phyloP scores from a whole-genome alignment of 2,797 vertebrate genomes.

The Chaetophractus vellerosus region DNA sequence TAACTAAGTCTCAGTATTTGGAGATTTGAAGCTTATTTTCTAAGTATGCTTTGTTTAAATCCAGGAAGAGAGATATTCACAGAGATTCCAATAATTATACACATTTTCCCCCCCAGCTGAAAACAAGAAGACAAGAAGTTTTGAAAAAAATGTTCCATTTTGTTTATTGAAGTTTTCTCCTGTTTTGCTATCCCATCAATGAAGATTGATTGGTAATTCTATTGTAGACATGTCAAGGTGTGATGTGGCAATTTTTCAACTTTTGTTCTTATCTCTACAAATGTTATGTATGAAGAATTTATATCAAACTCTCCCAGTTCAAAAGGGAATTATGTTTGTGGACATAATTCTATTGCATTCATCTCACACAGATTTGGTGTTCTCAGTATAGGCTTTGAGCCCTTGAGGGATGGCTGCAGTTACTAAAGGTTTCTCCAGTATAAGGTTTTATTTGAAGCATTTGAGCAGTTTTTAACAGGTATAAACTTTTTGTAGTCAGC shows the following conservation, averaged over 20 bases:
- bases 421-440: constrained; percentile 15
- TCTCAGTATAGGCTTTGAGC: not conserved
- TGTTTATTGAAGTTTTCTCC: not conserved
- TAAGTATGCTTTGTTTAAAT: constrained; percentile 5
- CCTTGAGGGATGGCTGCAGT: constrained; percentile 2
- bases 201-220: constrained; percentile 24
- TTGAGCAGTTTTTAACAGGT: constrained; percentile 64
- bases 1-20: not conserved
- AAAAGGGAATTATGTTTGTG: constrained; percentile 54
- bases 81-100: constrained; percentile 46
- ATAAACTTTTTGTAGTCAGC: constrained; percentile 20
- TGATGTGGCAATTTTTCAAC: constrained; percentile 17
- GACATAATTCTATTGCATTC: constrained; percentile 41
- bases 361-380: not conserved
- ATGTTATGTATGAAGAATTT: not conserved
- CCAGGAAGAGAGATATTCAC: not conserved
- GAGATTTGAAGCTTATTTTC: not conserved
- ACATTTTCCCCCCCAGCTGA: not conserved
- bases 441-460: constrained; percentile 68
- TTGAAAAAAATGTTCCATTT: constrained; percentile 18
- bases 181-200: not conserved
- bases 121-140: not conserved
- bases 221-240: constrained; percentile 25
- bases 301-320: not conserved
- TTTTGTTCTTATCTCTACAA: constrained; percentile 61